Conservation (phyloP, 2,797 vertebrate species). For the Sebastes umbrosus region DNA sequence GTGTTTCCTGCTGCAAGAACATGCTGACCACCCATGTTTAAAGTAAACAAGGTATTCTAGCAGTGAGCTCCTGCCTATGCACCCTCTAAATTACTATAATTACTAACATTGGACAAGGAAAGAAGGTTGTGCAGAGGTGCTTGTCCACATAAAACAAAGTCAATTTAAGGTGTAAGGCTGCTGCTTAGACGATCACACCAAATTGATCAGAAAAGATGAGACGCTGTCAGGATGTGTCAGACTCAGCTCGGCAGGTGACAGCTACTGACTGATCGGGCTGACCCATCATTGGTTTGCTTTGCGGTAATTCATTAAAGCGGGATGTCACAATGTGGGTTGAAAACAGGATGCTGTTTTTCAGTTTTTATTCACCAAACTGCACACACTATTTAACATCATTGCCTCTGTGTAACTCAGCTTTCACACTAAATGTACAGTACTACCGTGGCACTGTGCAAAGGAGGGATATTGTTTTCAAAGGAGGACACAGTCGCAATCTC, state of each 20-base stretch:
- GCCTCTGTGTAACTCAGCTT: neutral
- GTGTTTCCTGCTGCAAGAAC: neutral
- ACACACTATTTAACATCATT: neutral
- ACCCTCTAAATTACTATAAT: neutral
- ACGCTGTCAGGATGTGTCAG: constrained; percentile 1
- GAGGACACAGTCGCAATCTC: neutral
- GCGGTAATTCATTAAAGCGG: neutral
- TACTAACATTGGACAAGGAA: neutral
- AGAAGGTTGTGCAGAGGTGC: neutral
- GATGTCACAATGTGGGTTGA: neutral
- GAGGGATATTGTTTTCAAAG: neutral
- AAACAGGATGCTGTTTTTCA: neutral
- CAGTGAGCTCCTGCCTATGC: neutral
- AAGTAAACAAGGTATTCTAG: neutral
- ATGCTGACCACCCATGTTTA: neutral
- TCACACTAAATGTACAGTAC: neutral
- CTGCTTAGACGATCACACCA: neutral
- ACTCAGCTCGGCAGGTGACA: neutral
- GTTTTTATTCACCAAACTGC: neutral
- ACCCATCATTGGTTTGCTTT: neutral
- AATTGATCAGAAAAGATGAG: neutral
- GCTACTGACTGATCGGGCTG: neutral
- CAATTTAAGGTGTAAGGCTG: neutral
- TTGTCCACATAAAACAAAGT: neutral
- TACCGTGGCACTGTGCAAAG: neutral